Evolutionary conservation across 2,888 invertebrate genomes (phyloP), one percentile per base, ranked within the genome.

Genomic region (Drosophila yooni): DNA sequence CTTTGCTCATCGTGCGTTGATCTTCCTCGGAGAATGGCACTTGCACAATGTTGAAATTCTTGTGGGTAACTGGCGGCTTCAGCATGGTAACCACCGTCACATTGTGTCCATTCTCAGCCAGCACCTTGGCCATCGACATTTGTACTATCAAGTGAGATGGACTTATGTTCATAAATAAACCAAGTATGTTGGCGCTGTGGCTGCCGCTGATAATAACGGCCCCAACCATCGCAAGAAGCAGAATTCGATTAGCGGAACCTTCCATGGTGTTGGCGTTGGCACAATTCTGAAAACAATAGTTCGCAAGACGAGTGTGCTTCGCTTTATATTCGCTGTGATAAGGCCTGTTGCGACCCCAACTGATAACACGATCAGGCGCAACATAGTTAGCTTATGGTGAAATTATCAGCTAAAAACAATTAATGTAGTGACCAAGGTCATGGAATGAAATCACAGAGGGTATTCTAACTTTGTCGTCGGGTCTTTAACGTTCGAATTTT

Each of bases 91-190:
- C 82, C 21, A 92, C 89, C 0, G 93, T 93, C 27, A 93, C 88
- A 81, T 93, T 91, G 54, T 93, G 92, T 0, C 93, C 93, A 31
- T 73, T 64, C 50, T 92, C 92, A 0, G 90, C 89, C 56, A 93
- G 61, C 11, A 82, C 85, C 61, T 89, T 90, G 0, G 77, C 84
- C 38, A 89, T 58, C 0, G 92, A 82, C 90, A 92, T 90, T 18
- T 92, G 88, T 2, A 93, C 70, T 31, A 93, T 91, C 34, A 92
- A 50, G 79, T 93, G 93, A 3, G 93, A 93, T 27, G 86, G 90
- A 60, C 91, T 87, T 0, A 82, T 63, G 10, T 90, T 91, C 1
- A 91, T 88, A 56, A 92, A 93, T 0, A 93, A n/a, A 0, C 92
- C 91, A 11, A 93, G 76, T 53, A 93, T 91, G 65, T 91, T 91